Base-by-base conservation (phyloP, 2,113 vertebrate species). In the Lota lota region DNA sequence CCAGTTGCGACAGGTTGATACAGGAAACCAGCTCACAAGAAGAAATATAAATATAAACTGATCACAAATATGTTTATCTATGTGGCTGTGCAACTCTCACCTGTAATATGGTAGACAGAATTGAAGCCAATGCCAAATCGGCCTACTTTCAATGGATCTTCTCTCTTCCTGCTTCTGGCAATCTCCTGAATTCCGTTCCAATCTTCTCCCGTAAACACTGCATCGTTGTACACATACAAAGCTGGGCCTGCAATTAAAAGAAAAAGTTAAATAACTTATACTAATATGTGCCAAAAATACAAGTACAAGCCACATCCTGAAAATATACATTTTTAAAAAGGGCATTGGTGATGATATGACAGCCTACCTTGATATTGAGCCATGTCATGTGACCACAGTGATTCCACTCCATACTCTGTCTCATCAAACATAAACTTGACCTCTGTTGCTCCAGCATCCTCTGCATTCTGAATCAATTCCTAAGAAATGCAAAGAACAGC, bases 161-260 rank as follows among this genome's bases (percentile, higher is more conserved):
- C 97, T 86, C 96, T 95, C 79, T 99, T 99, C 76, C 96, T 93
- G 84, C 97, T 99, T 64, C 97, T 93, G 17, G 97, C 97, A 75
- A 98, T 98, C 85, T 99, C 97, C 72, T 99, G 97, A 88, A 99
- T 99, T 15, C 97, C 97, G 7, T 96, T 94, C 97, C 97, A 99
- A 86, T 99, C 97, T 67, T 98, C 96, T 0, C 80, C 81, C 0
- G 95, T 97, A 80, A 99, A 99, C 78, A 96, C 66, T 0, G 97
- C 97, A 71, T 99, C 94, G 68, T 99, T 99, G 84, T 97, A 96
- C 0, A 95, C 95, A 40, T 98, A 99, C 80, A 99, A 84, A 0
- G 97, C 97, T 0, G 96, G 79, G 17, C 96, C 97, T 99, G 70
- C 17, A 74, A 71, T 62, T n/a, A 8, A 8, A 10, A 47, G 17